Conservation (phyloP, 2,797 vertebrate species). For the Coracias cyanogaster region DNA sequence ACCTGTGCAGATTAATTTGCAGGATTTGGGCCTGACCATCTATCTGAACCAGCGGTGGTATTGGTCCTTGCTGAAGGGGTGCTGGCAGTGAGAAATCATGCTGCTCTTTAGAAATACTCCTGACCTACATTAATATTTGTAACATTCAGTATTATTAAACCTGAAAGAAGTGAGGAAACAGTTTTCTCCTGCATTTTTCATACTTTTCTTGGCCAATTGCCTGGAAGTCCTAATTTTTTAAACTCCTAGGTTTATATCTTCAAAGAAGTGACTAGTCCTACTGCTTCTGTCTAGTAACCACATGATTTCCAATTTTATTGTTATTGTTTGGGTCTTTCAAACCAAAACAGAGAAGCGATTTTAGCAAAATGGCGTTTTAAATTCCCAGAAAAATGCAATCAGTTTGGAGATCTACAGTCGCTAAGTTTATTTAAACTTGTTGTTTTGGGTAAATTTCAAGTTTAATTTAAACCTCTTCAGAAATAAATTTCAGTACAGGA, state of each 20-base stretch:
- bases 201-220: neutral
- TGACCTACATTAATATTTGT: neutral
- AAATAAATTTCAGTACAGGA: neutral
- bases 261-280: neutral
- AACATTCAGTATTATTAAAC: neutral
- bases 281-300: neutral
- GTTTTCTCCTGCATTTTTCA: neutral
- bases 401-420: neutral
- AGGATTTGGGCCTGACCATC: neutral
- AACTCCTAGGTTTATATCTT: neutral
- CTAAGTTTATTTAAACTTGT: neutral
- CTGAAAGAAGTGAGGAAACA: neutral
- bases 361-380: neutral
- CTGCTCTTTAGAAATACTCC: neutral
- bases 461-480: constrained; percentile 5
- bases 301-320: neutral
- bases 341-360: neutral
- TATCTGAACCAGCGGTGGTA: neutral
- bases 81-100: neutral
- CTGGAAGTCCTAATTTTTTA: neutral
- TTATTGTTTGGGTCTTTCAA: neutral
- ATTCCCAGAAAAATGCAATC: neutral
- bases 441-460: neutral
- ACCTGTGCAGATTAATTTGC: neutral
- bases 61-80: neutral